Base-by-base conservation (phyloP, 1,140 invertebrate species). In the Colletes gigas region DNA sequence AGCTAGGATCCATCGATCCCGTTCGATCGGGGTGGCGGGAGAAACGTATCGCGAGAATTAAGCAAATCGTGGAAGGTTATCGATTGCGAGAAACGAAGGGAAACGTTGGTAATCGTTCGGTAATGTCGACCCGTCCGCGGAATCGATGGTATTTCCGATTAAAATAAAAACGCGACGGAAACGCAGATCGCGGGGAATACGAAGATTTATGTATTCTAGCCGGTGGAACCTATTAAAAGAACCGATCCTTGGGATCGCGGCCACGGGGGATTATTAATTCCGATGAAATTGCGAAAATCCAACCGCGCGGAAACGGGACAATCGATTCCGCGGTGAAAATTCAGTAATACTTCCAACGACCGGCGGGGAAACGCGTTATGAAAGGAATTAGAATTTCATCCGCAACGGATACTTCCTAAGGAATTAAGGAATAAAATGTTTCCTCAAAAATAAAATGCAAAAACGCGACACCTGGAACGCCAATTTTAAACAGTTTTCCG, bases 151-250 rank as follows among this genome's bases (percentile, higher is more conserved):
- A 44, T 65, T 44, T n/a, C 63, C 63, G 39, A 44, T 65, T 41
- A 44, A 65, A 65, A 21, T 17, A 41, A 44, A 17, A 65, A 19
- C 63, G 41, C 17, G 63, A 7, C 7, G 63, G 15, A 44, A 19
- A 30, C 41, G 63, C 39, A n/a, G 63, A 65, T 65, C 63, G 44
- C 63, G 15, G 63, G 39, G 63, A 30, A 65, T 65, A 65, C 41
- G 63, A 44, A 41, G 66, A 68, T 68, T 68, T 68, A 54, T 54
- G 66, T 68, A 68, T 68, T 54, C 66, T 30, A 17, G 19, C 21
- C 50, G 17, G 47, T 30, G 47, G 19, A 68, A 68, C 47, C 66
- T 68, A 68, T 68, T 68, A 68, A 68, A 68, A 68, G 66, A 15
- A 14, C 47, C 47, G 14, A 2, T 21, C 63, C 39, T 17, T n/a